Evolutionary conservation across 1,140 invertebrate species (phyloP).

Genomic region (Ceratitis capitata): DNA sequence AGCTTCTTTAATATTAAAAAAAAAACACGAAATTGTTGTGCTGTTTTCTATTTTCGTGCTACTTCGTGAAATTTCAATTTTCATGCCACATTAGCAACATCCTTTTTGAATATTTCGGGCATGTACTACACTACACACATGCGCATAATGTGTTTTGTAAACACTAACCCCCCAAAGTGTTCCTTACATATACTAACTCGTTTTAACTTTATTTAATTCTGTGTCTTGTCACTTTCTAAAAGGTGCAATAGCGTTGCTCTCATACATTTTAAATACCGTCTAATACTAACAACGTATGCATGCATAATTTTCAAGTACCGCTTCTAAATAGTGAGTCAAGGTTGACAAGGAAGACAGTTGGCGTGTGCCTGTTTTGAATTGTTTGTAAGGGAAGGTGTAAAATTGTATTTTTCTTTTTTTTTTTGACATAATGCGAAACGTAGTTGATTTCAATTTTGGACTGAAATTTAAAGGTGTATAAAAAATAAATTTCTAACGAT

Average conservation of each 20-base stretch:
- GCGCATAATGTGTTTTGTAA: conserved; percentile 4
- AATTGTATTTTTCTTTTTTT: no score
- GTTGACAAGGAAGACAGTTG: not conserved
- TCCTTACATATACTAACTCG: not conserved
- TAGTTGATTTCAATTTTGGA: not conserved
- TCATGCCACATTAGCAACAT: conserved; percentile 25
- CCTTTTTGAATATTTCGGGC: not conserved
- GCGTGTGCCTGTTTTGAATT: not conserved
- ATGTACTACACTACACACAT: not conserved
- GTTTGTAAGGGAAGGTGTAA: not conserved
- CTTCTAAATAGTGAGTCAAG: not conserved
- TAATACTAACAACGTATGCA: not conserved
- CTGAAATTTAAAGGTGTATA: no score
- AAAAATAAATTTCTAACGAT: no score
- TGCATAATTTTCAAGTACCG: not conserved
- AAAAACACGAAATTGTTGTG: not conserved
- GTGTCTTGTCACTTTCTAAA: not conserved
- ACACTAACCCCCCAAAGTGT: not conserved
- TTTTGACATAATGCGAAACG: not conserved
- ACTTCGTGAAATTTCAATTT: conserved; percentile 21
- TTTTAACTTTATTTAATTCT: not conserved
- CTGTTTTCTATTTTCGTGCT: not conserved
- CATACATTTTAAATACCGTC: not conserved
- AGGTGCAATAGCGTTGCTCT: not conserved
- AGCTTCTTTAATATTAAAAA: no score